phyloP scores from a whole-genome alignment of 2,113 vertebrate species.

The Alligator mississippiensis region DNA sequence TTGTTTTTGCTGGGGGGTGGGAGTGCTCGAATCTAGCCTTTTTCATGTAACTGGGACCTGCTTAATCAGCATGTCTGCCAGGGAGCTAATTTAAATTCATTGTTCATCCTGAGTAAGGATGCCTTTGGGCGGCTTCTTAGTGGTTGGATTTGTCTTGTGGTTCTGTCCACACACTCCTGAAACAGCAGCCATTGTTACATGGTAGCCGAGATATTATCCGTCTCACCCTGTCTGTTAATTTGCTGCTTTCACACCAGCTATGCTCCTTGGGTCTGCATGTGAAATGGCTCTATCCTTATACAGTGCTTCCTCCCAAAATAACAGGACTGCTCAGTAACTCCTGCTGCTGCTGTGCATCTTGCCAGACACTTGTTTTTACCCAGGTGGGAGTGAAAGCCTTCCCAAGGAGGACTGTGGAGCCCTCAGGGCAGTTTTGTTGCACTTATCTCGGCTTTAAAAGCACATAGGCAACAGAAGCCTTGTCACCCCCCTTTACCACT shows the following conservation, averaged over 20 bases:
- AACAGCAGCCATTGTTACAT: background rate
- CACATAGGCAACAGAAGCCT: background rate
- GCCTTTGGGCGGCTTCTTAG: background rate
- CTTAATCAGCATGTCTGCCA: background rate
- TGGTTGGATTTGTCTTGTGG: slow-evolving; percentile 25
- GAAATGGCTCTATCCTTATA: background rate
- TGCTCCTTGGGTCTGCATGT: background rate
- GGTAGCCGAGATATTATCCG: background rate
- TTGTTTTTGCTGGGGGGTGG: background rate
- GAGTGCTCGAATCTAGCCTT: background rate
- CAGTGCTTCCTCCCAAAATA: no score
- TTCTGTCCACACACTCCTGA: background rate
- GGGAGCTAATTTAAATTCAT: background rate
- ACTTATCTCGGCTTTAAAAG: background rate
- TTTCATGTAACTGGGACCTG: background rate
- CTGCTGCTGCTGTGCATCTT: background rate
- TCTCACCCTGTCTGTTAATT: background rate
- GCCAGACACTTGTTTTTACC: background rate
- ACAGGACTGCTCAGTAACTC: no score
- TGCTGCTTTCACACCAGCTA: background rate
- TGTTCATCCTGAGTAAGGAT: background rate
- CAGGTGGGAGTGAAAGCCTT: background rate
- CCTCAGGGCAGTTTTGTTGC: background rate
- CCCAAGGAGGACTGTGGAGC: background rate
- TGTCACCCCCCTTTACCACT: background rate